Conservation (phyloP, 2,113 vertebrate species). For the Tachysurus vachellii region DNA sequence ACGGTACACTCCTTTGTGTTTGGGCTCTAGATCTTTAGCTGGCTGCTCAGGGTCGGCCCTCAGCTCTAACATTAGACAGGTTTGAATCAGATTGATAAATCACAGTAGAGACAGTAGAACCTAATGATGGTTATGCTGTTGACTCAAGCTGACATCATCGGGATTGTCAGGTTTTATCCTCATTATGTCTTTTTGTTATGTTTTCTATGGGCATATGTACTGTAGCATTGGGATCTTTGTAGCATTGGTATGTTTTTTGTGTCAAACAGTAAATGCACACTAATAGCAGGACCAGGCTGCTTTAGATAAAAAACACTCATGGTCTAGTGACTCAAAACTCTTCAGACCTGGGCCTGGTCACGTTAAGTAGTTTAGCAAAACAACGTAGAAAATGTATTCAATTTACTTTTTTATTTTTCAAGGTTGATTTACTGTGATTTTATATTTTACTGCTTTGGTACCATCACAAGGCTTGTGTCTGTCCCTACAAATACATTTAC, state of each 20-base stretch:
- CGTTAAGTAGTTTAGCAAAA: neutral
- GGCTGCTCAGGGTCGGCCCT: neutral
- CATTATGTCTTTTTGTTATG: neutral
- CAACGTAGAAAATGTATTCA: neutral
- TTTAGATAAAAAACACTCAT: neutral
- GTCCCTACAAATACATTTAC: neutral
- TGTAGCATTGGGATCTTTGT: no score
- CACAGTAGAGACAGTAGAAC: neutral
- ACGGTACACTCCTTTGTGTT: neutral
- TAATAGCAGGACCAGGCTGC: neutral
- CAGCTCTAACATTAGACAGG: neutral
- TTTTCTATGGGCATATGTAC: neutral
- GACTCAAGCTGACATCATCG: neutral
- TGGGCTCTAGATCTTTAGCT: neutral
- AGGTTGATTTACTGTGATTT: neutral
- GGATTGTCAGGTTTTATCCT: constrained; percentile 2
- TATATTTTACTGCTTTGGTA: neutral
- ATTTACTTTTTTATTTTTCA: neutral
- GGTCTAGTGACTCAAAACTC: neutral
- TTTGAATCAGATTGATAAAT: neutral
- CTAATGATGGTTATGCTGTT: neutral
- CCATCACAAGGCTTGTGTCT: neutral
- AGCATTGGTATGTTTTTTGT: neutral
- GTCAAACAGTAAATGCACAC: neutral
- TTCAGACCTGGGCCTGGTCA: neutral